Base-by-base conservation (phyloP, 1,140 invertebrate genomes). In the Tachypleus tridentatus region DNA sequence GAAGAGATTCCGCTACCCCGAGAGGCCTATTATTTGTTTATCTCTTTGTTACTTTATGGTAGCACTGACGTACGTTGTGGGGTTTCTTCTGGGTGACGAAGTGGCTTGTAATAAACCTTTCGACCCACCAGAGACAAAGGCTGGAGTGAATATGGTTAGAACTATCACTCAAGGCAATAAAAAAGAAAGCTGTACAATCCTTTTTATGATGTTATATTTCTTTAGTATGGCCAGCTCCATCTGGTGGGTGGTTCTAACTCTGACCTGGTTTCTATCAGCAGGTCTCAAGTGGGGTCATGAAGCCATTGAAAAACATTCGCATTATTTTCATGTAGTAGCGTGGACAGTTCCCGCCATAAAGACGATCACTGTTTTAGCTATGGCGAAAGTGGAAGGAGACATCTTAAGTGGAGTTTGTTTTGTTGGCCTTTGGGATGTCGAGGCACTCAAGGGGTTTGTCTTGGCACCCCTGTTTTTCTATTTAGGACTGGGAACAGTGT, bases 211-310 rank as follows among this genome's bases (percentile, higher is more conserved):
- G 68, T 83, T 98, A 47, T 99, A 98, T 78, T 99, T 97, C 79
- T 99, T 98, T 77, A 89, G 88, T 74, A 98, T 97, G 90, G 91
- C 96, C 3, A 93, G 90, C 49, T 92, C 89, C 71, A 92, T 98
- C 70, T 85, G 82, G 96, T 99, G 96, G 95, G 92, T 98, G 5
- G 87, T 98, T 70, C 80, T 99, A 65, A 94, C 95, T 5, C 81
- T 99, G 48, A 96, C 96, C 9, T 99, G 97, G 97, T 98, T 98
- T 78, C 80, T 99, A 72, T 93, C 94, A 53, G 94, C 96, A 62
- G 94, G 93, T 11, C 82, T 98, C 63, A 97, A 98, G 81, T 99
- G 97, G 97, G 94, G 95, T 29, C 93, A 98, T 77, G 97, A 98
- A 81, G 95, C 96, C 10, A 98, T 99, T 73, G 94, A 97, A 80